Evolutionary conservation across 2,113 vertebrate species (phyloP), one percentile per base, ranked within the genome.

Genomic region (Deroptyus accipitrinus): DNA sequence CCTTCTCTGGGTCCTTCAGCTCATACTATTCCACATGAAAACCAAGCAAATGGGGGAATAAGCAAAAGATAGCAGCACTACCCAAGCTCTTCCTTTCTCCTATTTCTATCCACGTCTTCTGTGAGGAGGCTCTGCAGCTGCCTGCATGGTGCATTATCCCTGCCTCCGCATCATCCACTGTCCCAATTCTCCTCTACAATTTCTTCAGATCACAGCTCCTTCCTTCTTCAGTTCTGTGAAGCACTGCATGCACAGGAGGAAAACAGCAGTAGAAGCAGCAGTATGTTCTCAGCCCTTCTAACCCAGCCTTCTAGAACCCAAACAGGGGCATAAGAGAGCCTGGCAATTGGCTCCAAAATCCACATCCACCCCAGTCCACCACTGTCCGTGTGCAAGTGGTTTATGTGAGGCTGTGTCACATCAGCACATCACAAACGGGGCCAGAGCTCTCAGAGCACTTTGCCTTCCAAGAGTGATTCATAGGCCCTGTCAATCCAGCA

Each of bases 381-480:
- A 20, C 39, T 17, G 67, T 19, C 46, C 73, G 54, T 0, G 0
- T 39, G 69, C 46, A 63, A 37, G 31, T 20, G 49, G 30, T 8
- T 3, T 7, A 9, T 7, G 31, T 23, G 28, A 86, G 91, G 73
- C 76, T 15, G 17, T 10, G 68, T 37, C 75, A 61, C 17, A 30
- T 13, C 62, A 72, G 95, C 51, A 25, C 67, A 44, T 28, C 57
- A 28, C 48, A 66, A 54, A 69, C 1, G 5, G 63, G 67, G 27
- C 80, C 31, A 25, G 54, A 92, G 61, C 86, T 77, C 77, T 69
- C 7, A 0, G 70, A 88, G 86, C 31, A 35, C 59, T 68, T 70
- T 31, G 11, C 86, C 93, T 92, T 94, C 92, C 59, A 22, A 17
- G 33, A 7, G 61, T 97, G 97, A 98, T 98, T 97, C 92, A 98